Evolutionary conservation across 2,797 vertebrate genomes (phyloP), one percentile per base, ranked within the genome.

Genomic region (Onychomys arenicola): DNA sequence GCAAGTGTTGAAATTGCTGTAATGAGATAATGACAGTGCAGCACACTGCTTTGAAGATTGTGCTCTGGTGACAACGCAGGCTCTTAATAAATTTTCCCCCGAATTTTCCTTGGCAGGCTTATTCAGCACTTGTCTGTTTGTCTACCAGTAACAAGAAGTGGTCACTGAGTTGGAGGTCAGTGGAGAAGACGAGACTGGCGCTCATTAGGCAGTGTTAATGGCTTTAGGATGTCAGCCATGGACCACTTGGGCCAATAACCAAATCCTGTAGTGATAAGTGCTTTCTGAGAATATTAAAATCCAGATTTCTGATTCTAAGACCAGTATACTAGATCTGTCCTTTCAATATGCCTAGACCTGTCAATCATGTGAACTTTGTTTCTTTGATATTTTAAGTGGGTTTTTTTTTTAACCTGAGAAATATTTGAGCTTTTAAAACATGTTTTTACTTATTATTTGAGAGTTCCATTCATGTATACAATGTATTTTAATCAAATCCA

Each of bases 1-100:
- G 95, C 96, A 96, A 98, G 97, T 96, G 96, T 98, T 98, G 96
- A 97, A 97, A 97, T 97, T 96, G 97, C 93, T 80, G 93, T 98
- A 97, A 97, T 98, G 98, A 98, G 98, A 98, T 98, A 98, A 98
- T 98, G 97, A 98, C 95, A 96, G 96, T 94, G 97, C 80, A 96
- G 96, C 96, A 89, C 94, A 96, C 97, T 95, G 77, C 92, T 37
- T 5, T 96, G 96, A 98, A 96, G 88, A 95, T 88, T 92, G 91
- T 95, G 92, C 11, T 10, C 75, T 89, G 40, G 67, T 94, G 92
- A 95, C 95, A 95, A 86, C 76, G 6, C 13, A 11, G 43, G 75
- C 92, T 93, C 86, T 96, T 96, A 96, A 93, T 97, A 96, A 92
- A 96, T 96, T 96, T 93, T 90, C 92, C 91, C 40, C 96, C 49